Conservation (phyloP, 2,888 invertebrate genomes). For the Sinopyrophorus schimmeli region DNA sequence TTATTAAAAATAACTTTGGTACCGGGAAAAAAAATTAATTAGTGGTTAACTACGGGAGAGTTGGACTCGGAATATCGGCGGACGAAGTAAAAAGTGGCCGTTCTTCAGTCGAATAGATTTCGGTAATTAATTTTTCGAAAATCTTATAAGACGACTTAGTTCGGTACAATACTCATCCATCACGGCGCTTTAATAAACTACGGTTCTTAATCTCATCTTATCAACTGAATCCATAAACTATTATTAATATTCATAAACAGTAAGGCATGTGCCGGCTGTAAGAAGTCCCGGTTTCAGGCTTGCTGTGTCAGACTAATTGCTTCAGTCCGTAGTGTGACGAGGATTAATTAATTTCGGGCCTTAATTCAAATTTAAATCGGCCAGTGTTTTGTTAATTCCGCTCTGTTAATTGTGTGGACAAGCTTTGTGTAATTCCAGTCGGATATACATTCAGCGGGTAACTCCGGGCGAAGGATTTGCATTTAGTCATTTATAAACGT, state of each 20-base stretch:
- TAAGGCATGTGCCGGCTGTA: slow-evolving; percentile 44
- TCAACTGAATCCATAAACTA: slow-evolving; percentile 35
- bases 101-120: slow-evolving; percentile 7
- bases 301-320: slow-evolving; percentile 54
- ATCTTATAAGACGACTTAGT: slow-evolving; percentile 17
- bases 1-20: no score
- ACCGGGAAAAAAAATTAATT: no score
- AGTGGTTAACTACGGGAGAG: no score
- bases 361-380: slow-evolving; percentile 57
- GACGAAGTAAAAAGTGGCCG: no score
- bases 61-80: no score
- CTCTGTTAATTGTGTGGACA: slow-evolving; percentile 55
- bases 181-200: slow-evolving; percentile 33
- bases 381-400: slow-evolving; percentile 56
- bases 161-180: slow-evolving; percentile 31
- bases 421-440: slow-evolving; percentile 46
- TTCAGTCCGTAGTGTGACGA: slow-evolving; percentile 55
- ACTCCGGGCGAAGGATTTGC: slow-evolving; percentile 39
- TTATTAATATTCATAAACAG: slow-evolving; percentile 54
- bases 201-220: slow-evolving; percentile 34
- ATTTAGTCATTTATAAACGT: slow-evolving; percentile 44
- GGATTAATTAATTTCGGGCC: slow-evolving; percentile 57
- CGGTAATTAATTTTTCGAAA: slow-evolving; percentile 24
- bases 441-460: slow-evolving; percentile 38
- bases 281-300: slow-evolving; percentile 38